phyloP scores from a whole-genome alignment of 2,113 vertebrate species.

The Phalacrocorax brasilianus region DNA sequence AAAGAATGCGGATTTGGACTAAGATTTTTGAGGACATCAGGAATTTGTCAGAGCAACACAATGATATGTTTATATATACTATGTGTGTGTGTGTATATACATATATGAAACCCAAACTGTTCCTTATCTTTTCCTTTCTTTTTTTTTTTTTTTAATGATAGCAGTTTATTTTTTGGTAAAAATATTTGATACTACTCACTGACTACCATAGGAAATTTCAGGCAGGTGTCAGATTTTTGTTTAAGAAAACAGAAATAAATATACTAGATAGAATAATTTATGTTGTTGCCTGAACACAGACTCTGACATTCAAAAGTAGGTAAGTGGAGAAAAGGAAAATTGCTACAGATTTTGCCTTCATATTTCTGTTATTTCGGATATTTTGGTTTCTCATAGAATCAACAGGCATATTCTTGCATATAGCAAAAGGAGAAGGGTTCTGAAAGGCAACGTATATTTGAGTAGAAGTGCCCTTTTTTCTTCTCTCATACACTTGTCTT shows the following conservation, averaged over 20 bases:
- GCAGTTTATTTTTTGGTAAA: background rate
- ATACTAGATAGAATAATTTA: background rate
- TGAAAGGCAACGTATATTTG: background rate
- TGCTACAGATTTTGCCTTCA: background rate
- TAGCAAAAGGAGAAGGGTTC: background rate
- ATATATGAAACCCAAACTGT: background rate
- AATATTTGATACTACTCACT: background rate
- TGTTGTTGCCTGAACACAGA: background rate
- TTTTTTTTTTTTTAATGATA: background rate
- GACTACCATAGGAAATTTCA: background rate
- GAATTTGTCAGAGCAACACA: background rate
- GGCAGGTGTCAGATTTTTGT: slow-evolving; percentile 10
- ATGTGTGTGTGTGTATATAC: background rate
- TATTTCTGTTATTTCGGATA: background rate
- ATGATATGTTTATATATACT: background rate
- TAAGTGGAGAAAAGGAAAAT: background rate
- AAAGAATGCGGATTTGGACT: background rate
- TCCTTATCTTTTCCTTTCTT: background rate
- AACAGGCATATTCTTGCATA: background rate
- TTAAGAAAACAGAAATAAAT: slow-evolving; percentile 9
- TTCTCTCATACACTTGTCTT: background rate
- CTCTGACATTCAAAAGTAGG: background rate
- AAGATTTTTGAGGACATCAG: background rate
- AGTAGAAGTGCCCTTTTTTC: background rate
- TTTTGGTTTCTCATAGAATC: background rate